These are phyloP conservation scores for Papilio polytes DNA, from an alignment of 1,140 invertebrate species.

Conservation along the genomic window DNA sequence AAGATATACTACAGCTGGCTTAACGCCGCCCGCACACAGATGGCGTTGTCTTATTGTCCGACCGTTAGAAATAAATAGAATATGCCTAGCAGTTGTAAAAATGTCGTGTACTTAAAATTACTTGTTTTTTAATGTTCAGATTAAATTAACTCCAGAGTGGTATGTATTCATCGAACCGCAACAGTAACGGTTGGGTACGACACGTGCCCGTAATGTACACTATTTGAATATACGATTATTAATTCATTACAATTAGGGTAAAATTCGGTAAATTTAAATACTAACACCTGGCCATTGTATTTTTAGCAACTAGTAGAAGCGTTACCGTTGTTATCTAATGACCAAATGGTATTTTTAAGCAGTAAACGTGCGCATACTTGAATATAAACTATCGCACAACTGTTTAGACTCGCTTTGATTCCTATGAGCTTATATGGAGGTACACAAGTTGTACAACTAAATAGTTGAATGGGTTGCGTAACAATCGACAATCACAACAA, in stretches of 20 bases:
- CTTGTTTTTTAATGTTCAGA: neutral
- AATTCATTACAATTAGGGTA: neutral
- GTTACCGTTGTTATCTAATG: neutral
- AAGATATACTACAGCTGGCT: conserved; percentile 35
- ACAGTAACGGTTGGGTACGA: conserved; percentile 37
- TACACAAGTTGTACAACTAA: too few species aligned
- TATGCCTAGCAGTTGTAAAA: neutral
- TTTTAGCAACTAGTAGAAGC: neutral
- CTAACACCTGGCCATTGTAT: conserved; percentile 23
- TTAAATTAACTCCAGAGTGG: neutral
- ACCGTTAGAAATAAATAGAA: neutral
- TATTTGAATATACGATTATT: neutral
- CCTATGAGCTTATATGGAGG: too few species aligned
- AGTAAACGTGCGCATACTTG: neutral
- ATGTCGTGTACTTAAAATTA: neutral
- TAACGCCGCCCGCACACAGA: conserved; percentile 18
- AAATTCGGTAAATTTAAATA: conserved; percentile 14
- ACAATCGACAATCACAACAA: too few species aligned
- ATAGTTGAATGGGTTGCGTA: too few species aligned
- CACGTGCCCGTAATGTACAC: neutral
- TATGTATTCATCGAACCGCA: conserved; percentile 19
- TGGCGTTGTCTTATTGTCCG: neutral
- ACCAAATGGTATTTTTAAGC: neutral
- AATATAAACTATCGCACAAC: neutral
- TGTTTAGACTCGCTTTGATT: too few species aligned